A percentile compares a stretch with the other conserved stretches of the same genome.
Evolutionary conservation across 2,113 vertebrate species (phyloP).

Genomic region (Myotis davidii): DNA sequence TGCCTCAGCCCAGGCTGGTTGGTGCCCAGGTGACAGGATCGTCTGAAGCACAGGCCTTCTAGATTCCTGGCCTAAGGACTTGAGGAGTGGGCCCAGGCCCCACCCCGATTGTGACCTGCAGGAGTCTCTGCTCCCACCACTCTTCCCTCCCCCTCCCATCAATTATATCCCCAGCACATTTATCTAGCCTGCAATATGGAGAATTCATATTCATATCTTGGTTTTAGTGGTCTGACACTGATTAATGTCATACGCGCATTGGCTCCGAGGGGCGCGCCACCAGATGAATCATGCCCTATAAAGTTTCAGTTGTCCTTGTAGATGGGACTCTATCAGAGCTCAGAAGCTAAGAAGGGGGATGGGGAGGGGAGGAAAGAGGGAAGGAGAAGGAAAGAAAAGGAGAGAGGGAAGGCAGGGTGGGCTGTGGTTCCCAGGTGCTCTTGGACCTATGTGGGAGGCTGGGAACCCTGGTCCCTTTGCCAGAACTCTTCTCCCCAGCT

Average conservation of each 20-base stretch:
- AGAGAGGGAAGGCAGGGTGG: not conserved
- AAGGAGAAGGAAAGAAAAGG: not conserved
- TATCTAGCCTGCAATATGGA: constrained; percentile 84
- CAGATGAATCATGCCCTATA: constrained; percentile 86
- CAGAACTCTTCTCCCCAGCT: not conserved
- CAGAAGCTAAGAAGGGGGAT: not conserved
- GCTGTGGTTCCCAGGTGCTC: not conserved
- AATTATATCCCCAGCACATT: constrained; percentile 83
- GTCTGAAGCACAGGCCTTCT: accelerated
- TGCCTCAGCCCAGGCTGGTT: too few species aligned
- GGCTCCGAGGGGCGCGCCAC: constrained; percentile 78
- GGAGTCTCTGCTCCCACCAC: not conserved
- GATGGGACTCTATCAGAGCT: constrained; percentile 75
- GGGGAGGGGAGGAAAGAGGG: too few species aligned
- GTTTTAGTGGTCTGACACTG: constrained; percentile 87
- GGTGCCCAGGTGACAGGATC: not conserved
- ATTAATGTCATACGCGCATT: constrained; percentile 84
- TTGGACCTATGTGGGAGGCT: not conserved
- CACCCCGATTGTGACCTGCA: not conserved
- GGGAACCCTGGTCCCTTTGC: not conserved
- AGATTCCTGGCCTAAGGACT: not conserved
- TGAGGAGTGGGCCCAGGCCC: not conserved
- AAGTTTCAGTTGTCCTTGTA: constrained; percentile 87
- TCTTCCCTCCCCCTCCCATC: constrained; percentile 54
- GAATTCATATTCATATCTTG: constrained; percentile 86